Evolutionary conservation across 2,113 vertebrate species (phyloP).

Genomic region (Mesocricetus auratus): DNA sequence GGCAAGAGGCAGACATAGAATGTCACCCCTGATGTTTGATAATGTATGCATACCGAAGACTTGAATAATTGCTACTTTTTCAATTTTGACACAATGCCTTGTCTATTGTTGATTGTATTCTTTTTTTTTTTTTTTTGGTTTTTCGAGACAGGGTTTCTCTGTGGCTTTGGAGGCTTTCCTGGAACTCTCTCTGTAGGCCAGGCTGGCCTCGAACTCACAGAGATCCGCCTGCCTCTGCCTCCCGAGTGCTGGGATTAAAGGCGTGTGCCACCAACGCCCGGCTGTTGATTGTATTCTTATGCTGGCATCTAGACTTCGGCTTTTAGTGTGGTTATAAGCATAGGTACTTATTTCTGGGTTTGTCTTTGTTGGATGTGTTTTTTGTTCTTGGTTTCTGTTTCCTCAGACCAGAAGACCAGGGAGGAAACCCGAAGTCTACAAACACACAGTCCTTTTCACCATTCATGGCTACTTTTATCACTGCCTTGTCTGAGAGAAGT

Average conservation of each 20-base stretch:
- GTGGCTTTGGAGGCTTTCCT: too few relatives aligned
- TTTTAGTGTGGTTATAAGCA: not conserved
- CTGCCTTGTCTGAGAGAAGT: not conserved
- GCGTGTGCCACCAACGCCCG: too few relatives aligned
- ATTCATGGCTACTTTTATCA: not conserved
- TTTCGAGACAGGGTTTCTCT: too few relatives aligned
- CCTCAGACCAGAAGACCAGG: too few relatives aligned
- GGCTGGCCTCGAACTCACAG: too few relatives aligned
- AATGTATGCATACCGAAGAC: not conserved
- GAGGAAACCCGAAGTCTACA: too few relatives aligned
- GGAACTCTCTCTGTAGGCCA: too few relatives aligned
- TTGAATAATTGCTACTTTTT: not conserved
- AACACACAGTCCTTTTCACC: not conserved
- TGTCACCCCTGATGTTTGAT: not conserved
- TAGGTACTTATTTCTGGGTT: not conserved
- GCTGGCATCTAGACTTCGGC: not conserved
- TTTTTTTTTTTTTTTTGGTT: too few relatives aligned
- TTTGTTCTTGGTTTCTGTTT: not conserved
- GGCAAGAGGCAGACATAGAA: constrained; percentile 48
- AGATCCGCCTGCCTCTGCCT: too few relatives aligned
- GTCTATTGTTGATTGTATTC: too few relatives aligned
- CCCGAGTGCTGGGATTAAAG: too few relatives aligned
- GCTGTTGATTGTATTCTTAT: not conserved
- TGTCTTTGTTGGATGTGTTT: not conserved
- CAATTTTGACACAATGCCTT: not conserved